Conservation (phyloP, 2,797 vertebrate species). For the Bradypodion pumilum region DNA sequence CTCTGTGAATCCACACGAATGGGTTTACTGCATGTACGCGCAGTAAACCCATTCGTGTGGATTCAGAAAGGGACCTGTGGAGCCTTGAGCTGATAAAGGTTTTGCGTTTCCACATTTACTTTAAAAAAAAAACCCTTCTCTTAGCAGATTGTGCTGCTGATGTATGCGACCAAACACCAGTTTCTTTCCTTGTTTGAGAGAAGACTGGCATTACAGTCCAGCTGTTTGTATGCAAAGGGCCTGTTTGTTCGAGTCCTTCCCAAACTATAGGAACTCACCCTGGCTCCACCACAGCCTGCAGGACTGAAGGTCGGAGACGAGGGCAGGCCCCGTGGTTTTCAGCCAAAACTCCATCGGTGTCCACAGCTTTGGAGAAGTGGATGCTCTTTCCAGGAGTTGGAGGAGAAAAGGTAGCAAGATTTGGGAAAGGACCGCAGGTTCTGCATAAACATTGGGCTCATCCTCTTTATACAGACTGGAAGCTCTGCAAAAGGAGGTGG, state of each 20-base stretch:
- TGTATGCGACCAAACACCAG: not conserved
- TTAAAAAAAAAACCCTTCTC: not conserved
- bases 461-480: slow-evolving; percentile 87
- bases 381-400: slow-evolving; percentile 72
- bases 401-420: slow-evolving; percentile 81
- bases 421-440: slow-evolving; percentile 78
- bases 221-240: not conserved
- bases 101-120: too few relatives aligned
- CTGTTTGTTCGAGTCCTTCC: not conserved
- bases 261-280: slow-evolving; percentile 64
- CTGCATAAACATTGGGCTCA: slow-evolving; percentile 85
- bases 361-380: slow-evolving; percentile 59
- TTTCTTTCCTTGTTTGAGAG: not conserved
- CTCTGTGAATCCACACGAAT: too few relatives aligned
- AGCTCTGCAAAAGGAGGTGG: slow-evolving; percentile 67
- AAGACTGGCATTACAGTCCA: not conserved
- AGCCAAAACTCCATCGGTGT: slow-evolving; percentile 75
- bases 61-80: too few relatives aligned
- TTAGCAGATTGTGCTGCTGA: not conserved
- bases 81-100: too few relatives aligned
- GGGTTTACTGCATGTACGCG: too few relatives aligned
- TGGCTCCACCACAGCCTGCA: slow-evolving; percentile 72
- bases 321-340: slow-evolving; percentile 22
- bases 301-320: slow-evolving; percentile 70
- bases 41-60: too few relatives aligned